Evolutionary conservation across 2,888 invertebrate genomes (phyloP), one percentile per base, ranked within the genome.

Genomic region (Aleiodes leptofemur): DNA sequence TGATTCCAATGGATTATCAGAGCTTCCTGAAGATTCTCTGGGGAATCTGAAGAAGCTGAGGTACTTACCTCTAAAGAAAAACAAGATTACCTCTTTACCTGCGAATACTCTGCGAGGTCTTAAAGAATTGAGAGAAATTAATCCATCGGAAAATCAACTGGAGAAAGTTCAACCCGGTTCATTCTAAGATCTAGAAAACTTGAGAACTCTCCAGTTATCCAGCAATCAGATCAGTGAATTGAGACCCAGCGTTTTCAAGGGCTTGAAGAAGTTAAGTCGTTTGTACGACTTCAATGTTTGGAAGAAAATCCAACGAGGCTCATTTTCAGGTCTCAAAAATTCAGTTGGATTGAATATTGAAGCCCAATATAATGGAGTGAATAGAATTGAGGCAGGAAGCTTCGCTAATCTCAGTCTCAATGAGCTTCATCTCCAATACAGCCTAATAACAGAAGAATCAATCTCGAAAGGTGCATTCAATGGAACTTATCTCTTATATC

Each of bases 201-300:
- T 86, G 4, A 74, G 29, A 5, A 74, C 61, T 0, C 80, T 86
- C 7, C 70, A 82, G 29, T 73, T 84, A 0, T 73, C 80, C 23
- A 56, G 69, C 0, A 86, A 86, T 59, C 68, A 72, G 0, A 76
- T 86, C 61, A 61, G 29, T 3, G 57, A 84, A 29, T 71, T 91
- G 5, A 82, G 83, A 0, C 87, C 85, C 23, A 86, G 88, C 51
- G 78, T 87, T 3, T 91, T 91, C 80, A 77, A 83, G 1, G 88
- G 89, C 34, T 76, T 90, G 66, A 84, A 57, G 88, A 91, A 51
- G 87, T 89, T 76, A 84, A 11, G 7, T 0, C 0, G 88, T 16
- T 79, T 91, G 7, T 91, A 13, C n/a, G 89, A 86, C 55, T 79
- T 85, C 74, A 91, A 91, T 79, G 82, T 86, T 13, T 78, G 91